phyloP scores from a whole-genome alignment of 1,140 invertebrate species.

The Wiebesia pumilae region DNA sequence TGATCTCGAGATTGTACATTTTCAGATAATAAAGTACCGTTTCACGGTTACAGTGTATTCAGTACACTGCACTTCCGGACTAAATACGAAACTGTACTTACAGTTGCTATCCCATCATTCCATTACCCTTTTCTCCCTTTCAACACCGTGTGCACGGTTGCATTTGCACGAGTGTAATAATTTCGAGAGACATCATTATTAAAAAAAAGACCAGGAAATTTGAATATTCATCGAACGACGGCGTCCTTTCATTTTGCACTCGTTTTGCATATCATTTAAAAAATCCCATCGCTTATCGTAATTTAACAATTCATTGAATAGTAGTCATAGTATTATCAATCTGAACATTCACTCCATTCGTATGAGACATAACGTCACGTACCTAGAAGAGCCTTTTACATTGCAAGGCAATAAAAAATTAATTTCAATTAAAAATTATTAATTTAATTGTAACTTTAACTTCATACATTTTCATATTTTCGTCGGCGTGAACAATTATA shows the following conservation, averaged over 20 bases:
- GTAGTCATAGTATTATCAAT: background rate
- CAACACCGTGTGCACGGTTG: background rate
- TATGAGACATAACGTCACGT: conserved; percentile 16
- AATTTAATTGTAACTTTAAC: background rate
- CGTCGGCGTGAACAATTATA: background rate
- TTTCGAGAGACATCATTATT: conserved; percentile 60
- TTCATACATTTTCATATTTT: background rate
- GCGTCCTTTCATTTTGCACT: conserved; percentile 59
- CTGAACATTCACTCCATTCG: background rate
- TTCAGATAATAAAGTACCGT: conserved; percentile 65
- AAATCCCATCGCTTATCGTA: background rate
- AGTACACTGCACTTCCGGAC: conserved; percentile 62
- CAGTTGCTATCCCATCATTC: conserved; percentile 54
- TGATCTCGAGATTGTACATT: conserved; percentile 60
- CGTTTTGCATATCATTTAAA: conserved; percentile 58
- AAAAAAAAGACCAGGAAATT: conserved; percentile 61
- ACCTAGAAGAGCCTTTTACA: conserved; percentile 1
- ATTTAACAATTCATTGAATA: conserved; percentile 23
- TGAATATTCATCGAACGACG: conserved; percentile 62
- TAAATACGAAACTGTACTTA: conserved; percentile 60
- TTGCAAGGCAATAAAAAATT: background rate
- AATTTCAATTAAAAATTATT: background rate
- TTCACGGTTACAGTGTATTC: conserved; percentile 58
- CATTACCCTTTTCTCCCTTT: conserved; percentile 42
- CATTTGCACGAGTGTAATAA: conserved; percentile 50